Conservation (phyloP, 2,888 invertebrate genomes). For the Apodemia hepburni region DNA sequence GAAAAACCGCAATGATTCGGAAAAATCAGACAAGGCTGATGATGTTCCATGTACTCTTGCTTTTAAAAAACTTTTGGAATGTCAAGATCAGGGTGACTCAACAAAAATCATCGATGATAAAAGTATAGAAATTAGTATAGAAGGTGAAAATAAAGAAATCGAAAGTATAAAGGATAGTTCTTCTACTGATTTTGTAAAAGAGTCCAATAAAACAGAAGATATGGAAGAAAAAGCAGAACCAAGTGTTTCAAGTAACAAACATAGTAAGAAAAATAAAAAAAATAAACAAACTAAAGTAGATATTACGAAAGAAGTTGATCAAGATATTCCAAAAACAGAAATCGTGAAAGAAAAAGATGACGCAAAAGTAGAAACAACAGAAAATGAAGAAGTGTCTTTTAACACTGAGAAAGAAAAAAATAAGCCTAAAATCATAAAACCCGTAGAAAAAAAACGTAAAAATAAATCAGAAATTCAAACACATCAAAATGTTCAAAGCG, state of each 20-base stretch:
- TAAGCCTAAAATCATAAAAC: background rate
- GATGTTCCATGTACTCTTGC: constrained; percentile 46
- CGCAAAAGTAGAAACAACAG: background rate
- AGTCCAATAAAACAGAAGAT: constrained; percentile 10
- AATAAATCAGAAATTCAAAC: constrained; percentile 28
- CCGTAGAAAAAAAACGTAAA: constrained; percentile 51
- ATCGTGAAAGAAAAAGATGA: background rate
- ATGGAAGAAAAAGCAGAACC: constrained; percentile 36
- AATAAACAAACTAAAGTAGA: constrained; percentile 29
- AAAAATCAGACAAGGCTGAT: constrained; percentile 53
- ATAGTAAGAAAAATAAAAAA: constrained; percentile 36
- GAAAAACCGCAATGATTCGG: constrained; percentile 54
- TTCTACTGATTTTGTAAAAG: constrained; percentile 16
- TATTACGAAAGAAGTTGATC: constrained; percentile 33
- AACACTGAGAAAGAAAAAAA: background rate
- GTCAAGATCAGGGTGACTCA: constrained; percentile 27
- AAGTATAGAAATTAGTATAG: constrained; percentile 16
- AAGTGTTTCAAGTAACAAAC: constrained; percentile 26
- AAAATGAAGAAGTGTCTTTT: background rate
- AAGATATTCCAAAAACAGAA: background rate
- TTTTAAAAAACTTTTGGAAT: constrained; percentile 48
- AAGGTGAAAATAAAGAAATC: constrained; percentile 16
- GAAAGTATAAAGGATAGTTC: constrained; percentile 16
- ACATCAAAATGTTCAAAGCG: background rate
- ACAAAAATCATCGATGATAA: constrained; percentile 20